Conservation (phyloP, 2,888 invertebrate genomes). For the Eumerus sabulonum region DNA sequence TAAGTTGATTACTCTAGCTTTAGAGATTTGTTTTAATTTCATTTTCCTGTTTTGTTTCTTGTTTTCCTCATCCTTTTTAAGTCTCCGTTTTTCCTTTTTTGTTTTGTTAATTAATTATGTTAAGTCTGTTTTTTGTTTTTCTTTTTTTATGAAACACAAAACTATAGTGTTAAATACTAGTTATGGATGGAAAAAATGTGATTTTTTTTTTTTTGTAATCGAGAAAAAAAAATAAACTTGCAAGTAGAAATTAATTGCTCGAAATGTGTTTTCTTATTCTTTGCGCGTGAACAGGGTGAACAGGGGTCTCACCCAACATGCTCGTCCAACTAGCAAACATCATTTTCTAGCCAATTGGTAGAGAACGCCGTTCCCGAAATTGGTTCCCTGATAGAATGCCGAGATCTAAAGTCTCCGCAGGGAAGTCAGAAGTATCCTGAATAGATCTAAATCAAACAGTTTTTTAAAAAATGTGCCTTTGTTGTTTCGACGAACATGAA, state of each 20-base stretch:
- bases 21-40: conserved; percentile 19
- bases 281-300: too few species aligned
- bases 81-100: conserved; percentile 38
- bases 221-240: conserved; percentile 51
- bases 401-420: too few species aligned
- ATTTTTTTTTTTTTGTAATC: conserved; percentile 68
- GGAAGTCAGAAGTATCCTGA: too few species aligned
- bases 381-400: too few species aligned
- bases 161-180: conserved; percentile 61
- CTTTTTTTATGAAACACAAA: conserved; percentile 53
- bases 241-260: conserved; percentile 47
- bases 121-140: conserved; percentile 36
- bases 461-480: too few species aligned
- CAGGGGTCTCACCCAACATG: too few species aligned
- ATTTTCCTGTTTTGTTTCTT: conserved; percentile 16
- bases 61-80: conserved; percentile 32
- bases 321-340: too few species aligned
- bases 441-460: too few species aligned
- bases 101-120: conserved; percentile 42
- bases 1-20: conserved; percentile 57
- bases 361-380: too few species aligned
- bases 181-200: conserved; percentile 61
- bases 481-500: too few species aligned
- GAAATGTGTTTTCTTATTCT: conserved; percentile 7
- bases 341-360: too few species aligned